These are phyloP conservation scores for Neolamprologus devosi DNA, from an alignment of 2,113 vertebrate genomes.

Conservation along the genomic window DNA sequence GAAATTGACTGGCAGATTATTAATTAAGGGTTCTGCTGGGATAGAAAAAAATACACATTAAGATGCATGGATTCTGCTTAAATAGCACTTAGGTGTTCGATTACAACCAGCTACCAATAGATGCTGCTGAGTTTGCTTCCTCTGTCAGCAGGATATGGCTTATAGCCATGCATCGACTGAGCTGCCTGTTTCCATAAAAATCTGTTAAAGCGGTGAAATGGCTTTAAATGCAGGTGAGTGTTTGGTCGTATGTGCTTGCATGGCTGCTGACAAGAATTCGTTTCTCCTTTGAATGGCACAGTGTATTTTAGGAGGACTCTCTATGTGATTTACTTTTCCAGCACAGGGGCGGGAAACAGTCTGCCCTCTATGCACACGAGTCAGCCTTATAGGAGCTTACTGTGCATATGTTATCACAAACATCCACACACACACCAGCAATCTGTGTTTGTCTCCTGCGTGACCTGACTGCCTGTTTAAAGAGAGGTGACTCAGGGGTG, in stretches of 20 bases:
- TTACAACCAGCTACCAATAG: neutral
- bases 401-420: slow-evolving; percentile 18
- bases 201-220: neutral
- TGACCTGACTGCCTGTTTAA: neutral
- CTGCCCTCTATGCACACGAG: slow-evolving; percentile 61
- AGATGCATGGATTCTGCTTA: neutral
- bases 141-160: neutral
- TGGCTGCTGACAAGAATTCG: neutral
- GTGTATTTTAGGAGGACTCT: neutral
- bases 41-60: neutral
- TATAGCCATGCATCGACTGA: neutral
- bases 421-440: neutral
- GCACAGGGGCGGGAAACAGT: slow-evolving; percentile 46
- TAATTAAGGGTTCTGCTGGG: neutral
- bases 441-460: neutral
- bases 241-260: neutral
- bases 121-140: neutral
- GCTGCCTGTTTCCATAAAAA: neutral
- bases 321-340: slow-evolving; percentile 37
- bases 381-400: slow-evolving; percentile 52
- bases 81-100: neutral
- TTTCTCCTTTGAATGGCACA: slow-evolving; percentile 3
- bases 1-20: neutral
- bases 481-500: neutral
- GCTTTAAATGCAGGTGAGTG: neutral